Percentiles rank a stretch among this genome's conserved stretches.
phyloP scores from a whole-genome alignment of 1,140 invertebrate species.

The Drosophila baimaii region DNA sequence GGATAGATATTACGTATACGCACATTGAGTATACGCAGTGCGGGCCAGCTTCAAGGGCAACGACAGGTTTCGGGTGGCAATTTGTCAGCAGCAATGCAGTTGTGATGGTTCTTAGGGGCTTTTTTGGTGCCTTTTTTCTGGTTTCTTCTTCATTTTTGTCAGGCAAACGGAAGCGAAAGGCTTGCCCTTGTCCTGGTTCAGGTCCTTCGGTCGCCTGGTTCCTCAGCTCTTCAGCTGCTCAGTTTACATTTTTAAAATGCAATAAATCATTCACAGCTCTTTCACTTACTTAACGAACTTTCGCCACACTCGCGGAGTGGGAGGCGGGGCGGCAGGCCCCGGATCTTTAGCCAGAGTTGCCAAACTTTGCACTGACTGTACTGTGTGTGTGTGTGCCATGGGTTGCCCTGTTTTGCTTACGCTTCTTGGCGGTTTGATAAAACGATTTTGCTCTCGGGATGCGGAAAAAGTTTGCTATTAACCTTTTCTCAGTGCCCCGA shows the following conservation, averaged over 20 bases:
- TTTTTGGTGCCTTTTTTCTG: too few species aligned
- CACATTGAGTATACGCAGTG: slow-evolving; percentile 41
- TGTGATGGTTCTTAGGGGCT: slow-evolving; percentile 23
- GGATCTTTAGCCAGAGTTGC: slow-evolving; percentile 24
- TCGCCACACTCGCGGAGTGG: slow-evolving; percentile 49
- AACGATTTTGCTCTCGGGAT: slow-evolving; percentile 38
- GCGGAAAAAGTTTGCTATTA: slow-evolving; percentile 70
- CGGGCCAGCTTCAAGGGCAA: slow-evolving; percentile 21
- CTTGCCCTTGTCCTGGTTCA: slow-evolving; percentile 33
- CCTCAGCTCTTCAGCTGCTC: slow-evolving; percentile 34
- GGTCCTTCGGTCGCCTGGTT: background rate
- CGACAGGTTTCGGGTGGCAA: slow-evolving; percentile 49
- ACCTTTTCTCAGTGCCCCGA: too few species aligned
- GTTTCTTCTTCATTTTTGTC: background rate
- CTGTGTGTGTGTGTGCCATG: background rate
- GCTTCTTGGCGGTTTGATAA: slow-evolving; percentile 55
- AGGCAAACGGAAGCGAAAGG: slow-evolving; percentile 18
- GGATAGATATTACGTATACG: slow-evolving; percentile 22
- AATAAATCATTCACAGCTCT: slow-evolving; percentile 82
- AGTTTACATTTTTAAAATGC: slow-evolving; percentile 80
- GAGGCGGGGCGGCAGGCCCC: background rate
- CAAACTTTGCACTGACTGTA: slow-evolving; percentile 41
- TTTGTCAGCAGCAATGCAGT: slow-evolving; percentile 62
- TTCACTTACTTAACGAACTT: slow-evolving; percentile 83
- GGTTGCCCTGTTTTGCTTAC: slow-evolving; percentile 54